Base-by-base conservation (phyloP, 2,113 vertebrate species). In the Platysternon megacephalum region DNA sequence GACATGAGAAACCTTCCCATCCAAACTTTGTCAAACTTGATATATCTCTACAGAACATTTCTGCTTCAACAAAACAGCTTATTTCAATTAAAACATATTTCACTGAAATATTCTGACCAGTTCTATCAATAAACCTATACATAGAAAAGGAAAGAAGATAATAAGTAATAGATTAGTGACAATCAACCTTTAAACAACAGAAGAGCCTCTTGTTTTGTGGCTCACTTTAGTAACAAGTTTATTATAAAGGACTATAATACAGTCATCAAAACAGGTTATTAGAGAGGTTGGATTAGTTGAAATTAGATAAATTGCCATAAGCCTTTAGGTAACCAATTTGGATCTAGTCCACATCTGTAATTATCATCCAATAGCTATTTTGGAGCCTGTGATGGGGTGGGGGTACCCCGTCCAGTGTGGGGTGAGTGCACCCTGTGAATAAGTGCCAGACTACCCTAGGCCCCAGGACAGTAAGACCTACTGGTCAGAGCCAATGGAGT, bases 231-330 rank as follows among this genome's bases (percentile, higher is more conserved):
- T 44, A 91, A 91, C 21, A 26, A 46, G 7, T 19, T 89, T 86
- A 89, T 32, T 32, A 13, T 84, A 58, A 84, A 84, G 35, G 13
- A 52, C 76, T 81, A 49, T 56, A 26, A 86, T 39, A 24, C 46
- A 78, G 35, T 56, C 42, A 55, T 14, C 51, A 86, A 89, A 93
- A 87, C 16, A 81, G 80, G 81, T n/a, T 76, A 81, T 84, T 68
- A 81, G 42, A 53, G 55, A 81, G 80, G 84, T 65, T 68, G 83
- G 86, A 42, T 81, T 46, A 93, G 56, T 81, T 52, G 68, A 93
- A 91, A 81, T 84, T 56, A 89, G 74, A 52, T 46, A 95, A 93
- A 76, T 89, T 89, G 29, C n/a, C 86, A 80, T 58, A 89, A 86
- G 79, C 22, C 32, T 65, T 55, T 80, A 65, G 42, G 22, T 42